phyloP scores from a whole-genome alignment of 2,797 vertebrate genomes.

The Scolopax rusticola region DNA sequence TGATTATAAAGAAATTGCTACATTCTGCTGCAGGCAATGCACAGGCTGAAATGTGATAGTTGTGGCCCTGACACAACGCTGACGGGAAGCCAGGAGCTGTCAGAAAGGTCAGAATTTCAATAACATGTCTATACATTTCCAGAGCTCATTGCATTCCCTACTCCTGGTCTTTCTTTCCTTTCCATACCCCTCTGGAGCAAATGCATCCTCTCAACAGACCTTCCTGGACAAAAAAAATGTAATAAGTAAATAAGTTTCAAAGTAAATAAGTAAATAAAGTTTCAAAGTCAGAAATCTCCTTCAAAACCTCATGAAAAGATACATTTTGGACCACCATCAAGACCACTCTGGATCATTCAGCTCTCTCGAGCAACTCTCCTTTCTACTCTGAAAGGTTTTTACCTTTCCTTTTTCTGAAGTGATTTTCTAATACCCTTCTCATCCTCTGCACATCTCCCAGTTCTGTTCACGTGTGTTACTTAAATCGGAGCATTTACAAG shows the following conservation, averaged over 20 bases:
- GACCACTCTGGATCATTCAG: neutral
- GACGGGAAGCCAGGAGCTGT: neutral
- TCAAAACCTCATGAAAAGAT: neutral
- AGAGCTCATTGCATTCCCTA: neutral
- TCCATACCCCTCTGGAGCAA: neutral
- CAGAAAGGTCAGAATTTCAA: neutral
- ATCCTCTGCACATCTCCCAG: neutral
- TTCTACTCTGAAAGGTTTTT: neutral
- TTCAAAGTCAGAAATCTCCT: neutral
- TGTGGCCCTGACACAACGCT: neutral
- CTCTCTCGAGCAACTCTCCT: neutral
- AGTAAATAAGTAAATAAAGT: neutral
- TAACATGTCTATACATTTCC: neutral
- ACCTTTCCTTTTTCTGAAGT: neutral
- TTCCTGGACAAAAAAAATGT: neutral
- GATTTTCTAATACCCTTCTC: neutral
- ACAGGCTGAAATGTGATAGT: neutral
- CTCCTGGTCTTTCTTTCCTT: neutral
- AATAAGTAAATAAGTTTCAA: neutral
- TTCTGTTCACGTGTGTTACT: neutral
- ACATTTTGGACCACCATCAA: neutral
- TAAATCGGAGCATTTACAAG: constrained; percentile 7
- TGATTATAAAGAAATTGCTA: neutral
- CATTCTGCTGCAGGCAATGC: neutral
- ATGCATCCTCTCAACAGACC: neutral